Evolutionary conservation across 2,113 vertebrate genomes (phyloP).

Genomic region (Patagioenas fasciata): DNA sequence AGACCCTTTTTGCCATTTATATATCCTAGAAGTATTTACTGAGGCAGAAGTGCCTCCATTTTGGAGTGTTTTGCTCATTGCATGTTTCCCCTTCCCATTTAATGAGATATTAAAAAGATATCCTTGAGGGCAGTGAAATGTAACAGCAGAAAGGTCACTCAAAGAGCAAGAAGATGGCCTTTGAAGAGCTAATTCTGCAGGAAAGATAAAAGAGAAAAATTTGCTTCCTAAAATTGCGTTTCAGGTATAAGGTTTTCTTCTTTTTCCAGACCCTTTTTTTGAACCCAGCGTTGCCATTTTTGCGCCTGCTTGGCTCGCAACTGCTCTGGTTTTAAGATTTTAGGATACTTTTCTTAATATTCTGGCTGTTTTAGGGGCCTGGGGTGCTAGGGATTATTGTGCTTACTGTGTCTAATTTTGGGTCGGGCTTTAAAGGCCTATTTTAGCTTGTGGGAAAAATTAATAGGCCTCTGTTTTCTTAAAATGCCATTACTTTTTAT

Average conservation of each 20-base stretch:
- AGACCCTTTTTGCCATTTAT: conserved; percentile 9
- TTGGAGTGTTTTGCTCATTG: not conserved
- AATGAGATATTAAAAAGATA: conserved; percentile 52
- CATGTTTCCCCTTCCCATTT: not conserved
- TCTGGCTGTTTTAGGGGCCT: not conserved
- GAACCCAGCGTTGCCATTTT: not conserved
- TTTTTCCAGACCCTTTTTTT: not conserved
- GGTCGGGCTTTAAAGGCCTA: not conserved
- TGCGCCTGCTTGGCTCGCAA: not conserved
- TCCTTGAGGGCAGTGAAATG: conserved; percentile 41
- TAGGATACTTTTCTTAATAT: not conserved
- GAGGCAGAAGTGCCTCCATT: conserved; percentile 46
- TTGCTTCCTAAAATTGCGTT: not conserved
- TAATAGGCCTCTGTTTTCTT: conserved; percentile 12
- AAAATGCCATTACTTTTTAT: conserved; percentile 35
- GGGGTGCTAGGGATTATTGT: not conserved
- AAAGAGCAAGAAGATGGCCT: conserved; percentile 20
- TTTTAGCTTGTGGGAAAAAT: conserved; percentile 18
- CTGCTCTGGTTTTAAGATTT: not conserved
- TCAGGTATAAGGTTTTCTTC: not conserved
- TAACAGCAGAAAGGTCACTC: conserved; percentile 15
- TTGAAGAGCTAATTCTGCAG: conserved; percentile 33
- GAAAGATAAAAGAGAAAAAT: not conserved
- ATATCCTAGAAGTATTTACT: conserved; percentile 39
- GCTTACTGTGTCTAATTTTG: not conserved